phyloP scores from a whole-genome alignment of 1,140 invertebrate genomes.

The Anthonomus grandis region DNA sequence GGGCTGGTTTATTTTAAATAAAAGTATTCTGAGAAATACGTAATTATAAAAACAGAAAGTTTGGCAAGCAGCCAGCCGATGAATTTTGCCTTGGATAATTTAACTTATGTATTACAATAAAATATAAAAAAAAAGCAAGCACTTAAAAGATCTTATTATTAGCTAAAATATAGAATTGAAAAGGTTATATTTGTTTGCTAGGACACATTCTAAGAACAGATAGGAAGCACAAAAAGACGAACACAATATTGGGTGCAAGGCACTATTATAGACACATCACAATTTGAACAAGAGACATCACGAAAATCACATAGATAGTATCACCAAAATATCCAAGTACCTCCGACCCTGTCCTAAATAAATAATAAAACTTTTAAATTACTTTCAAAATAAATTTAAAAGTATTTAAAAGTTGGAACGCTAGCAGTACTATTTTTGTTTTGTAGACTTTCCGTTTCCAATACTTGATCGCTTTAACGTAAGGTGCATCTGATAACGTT shows the following conservation, averaged over 20 bases:
- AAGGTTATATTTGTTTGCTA: too few relatives aligned
- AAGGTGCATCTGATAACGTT: conserved; percentile 37
- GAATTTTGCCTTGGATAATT: too few relatives aligned
- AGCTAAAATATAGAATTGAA: too few relatives aligned
- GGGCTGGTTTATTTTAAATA: too few relatives aligned
- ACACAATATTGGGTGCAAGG: conserved; percentile 3
- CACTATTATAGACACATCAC: conserved; percentile 14
- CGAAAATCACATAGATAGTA: conserved; percentile 11
- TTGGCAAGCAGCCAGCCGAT: too few relatives aligned
- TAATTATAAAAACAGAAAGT: too few relatives aligned
- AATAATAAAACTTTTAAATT: conserved; percentile 23
- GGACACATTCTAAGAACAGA: too few relatives aligned
- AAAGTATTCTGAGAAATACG: too few relatives aligned
- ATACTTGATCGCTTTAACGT: conserved; percentile 43
- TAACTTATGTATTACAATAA: too few relatives aligned
- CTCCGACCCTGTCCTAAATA: conserved; percentile 7
- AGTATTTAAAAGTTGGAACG: conserved; percentile 13
- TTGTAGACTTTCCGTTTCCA: conserved; percentile 46
- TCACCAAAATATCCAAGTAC: conserved; percentile 18
- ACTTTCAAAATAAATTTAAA: conserved; percentile 2
- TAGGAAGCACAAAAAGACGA: conserved; percentile 14
- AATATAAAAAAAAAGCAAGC: too few relatives aligned
- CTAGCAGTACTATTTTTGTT: conserved; percentile 43
- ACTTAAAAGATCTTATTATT: too few relatives aligned
- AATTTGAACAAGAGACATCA: conserved; percentile 10